These are phyloP conservation scores for Caenorhabditis tropicalis DNA, from an alignment of 1,140 invertebrate species.

Conservation along the genomic window DNA sequence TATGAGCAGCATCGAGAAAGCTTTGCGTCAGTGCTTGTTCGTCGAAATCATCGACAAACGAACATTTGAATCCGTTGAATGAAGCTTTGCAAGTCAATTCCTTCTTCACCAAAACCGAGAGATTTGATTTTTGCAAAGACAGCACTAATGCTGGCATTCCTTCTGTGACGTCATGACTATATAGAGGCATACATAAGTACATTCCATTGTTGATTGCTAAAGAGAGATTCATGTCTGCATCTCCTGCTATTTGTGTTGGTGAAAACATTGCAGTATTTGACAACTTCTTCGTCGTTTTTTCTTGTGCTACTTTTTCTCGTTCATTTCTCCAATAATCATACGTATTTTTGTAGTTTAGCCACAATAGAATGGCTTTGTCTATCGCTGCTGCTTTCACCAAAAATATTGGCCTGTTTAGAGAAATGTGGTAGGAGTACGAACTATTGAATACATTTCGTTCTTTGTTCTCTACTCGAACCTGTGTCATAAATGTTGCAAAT, in stretches of 20 bases:
- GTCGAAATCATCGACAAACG: conserved; percentile 69
- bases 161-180: conserved; percentile 63
- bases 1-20: conserved; percentile 60
- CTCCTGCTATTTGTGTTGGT: not conserved
- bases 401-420: conserved; percentile 68
- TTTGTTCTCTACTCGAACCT: conserved; percentile 65
- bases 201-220: conserved; percentile 66
- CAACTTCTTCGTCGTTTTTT: not conserved
- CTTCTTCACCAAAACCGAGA: conserved; percentile 65
- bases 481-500: conserved; percentile 70
- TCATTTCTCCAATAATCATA: conserved; percentile 70
- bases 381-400: conserved; percentile 67
- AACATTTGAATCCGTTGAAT: conserved; percentile 67
- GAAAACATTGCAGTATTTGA: not conserved
- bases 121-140: conserved; percentile 64
- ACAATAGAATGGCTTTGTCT: conserved; percentile 69
- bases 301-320: conserved; percentile 52
- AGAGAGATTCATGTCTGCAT: conserved; percentile 64
- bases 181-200: conserved; percentile 69
- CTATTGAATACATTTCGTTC: conserved; percentile 52
- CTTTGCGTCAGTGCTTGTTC: conserved; percentile 59
- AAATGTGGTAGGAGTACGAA: conserved; percentile 65
- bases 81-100: conserved; percentile 68
- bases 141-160: conserved; percentile 65
- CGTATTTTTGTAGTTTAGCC: conserved; percentile 71